Evolutionary conservation across 64 coral and sea anemone genomes (phyloP), one percentile per base, ranked within the genome.

Genomic region (Stichodactyla mertensii): DNA sequence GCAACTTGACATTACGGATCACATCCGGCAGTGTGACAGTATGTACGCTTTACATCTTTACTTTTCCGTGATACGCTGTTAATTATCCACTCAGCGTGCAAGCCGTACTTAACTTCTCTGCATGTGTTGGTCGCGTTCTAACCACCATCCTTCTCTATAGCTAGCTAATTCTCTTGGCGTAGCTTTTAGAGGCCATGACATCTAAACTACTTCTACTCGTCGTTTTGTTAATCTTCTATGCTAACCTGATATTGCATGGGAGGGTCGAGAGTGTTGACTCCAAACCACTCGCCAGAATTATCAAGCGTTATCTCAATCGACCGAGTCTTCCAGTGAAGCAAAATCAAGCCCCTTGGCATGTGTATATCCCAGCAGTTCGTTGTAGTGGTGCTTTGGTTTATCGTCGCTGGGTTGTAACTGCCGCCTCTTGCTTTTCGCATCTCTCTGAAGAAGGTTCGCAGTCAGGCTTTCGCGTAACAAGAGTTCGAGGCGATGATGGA

Each of bases 301-400:
- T 81, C 20, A 81, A 81, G 78, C 78, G 78, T 53, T 81, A 81
- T 55, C 53, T 81, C 16, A 53, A 81, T 18, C 51, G 53, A 52
- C 51, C 36, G 54, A 81, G 78, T 55, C n/a, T 81, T 53, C 51
- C 78, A 53, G 78, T 81, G 12, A 52, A 81, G 14, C 45, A 53
- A 55, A 52, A 81, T 11, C 51, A 81, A 81, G 78, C 78, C 6
- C 90, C 93, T 0, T 95, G 93, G 93, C 93, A 95, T 82, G 93
- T 92, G 8, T 95, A 83, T 22, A 60, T 95, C 16, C 87, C 87
- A 19, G 53, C 84, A 54, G 66, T 92, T 28, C 87, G 85, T 8
- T 95, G 93, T 85, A 95, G 93, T 52, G 93, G 93, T 16, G 90
- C 89, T 7, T 84, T 95, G 16, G 20, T 95, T 20, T 54, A 79